Evolutionary conservation across 1,140 invertebrate genomes (phyloP), one percentile per base, ranked within the genome.

Genomic region (Drosophila sp.): DNA sequence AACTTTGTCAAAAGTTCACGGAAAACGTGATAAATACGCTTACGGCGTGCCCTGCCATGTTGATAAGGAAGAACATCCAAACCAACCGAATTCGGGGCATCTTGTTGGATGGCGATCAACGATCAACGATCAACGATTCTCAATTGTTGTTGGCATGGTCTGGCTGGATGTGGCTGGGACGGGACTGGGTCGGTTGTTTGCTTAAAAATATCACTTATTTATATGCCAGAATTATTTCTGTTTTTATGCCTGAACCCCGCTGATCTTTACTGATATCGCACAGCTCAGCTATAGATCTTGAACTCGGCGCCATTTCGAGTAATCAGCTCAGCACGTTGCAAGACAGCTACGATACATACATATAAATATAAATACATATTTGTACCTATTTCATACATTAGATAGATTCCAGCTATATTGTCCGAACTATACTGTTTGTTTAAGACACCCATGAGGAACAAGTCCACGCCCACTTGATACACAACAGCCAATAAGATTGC

Each of bases 1-100:
- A 91, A 91, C 90, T 91, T 83, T 90, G 90, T 77, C 76, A 76
- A 91, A 87, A 91, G 90, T 91, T 91, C 90, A 91, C 80, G 78
- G 84, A 91, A 82, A 91, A 77, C 63, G 89, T 90, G 90, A 91
- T 91, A 91, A 91, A 91, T 91, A 86, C 63, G 72, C 53, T 53
- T 45, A 63, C 36, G 53, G 27, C 51, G 59, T 61, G 51, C 48
- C 36, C 64, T 70, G 51, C 43, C 29, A 53, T 64, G 56, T 72
- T 89, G 83, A 89, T 89, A 89, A 89, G 69, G 7, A 40, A 7
- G 21, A 41, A 38, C 48, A 48, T 53, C 43, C 21, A 64, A 53
- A 53, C 18, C 38, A 56, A 58, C 16, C 41, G 45, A 61, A 76
- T 53, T 80, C 69, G 57, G 51, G 62, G 46, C 43, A 43, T 53